Evolutionary conservation across 2,888 invertebrate genomes (phyloP), one percentile per base, ranked within the genome.

Genomic region (Glaucopsyche alexis): DNA sequence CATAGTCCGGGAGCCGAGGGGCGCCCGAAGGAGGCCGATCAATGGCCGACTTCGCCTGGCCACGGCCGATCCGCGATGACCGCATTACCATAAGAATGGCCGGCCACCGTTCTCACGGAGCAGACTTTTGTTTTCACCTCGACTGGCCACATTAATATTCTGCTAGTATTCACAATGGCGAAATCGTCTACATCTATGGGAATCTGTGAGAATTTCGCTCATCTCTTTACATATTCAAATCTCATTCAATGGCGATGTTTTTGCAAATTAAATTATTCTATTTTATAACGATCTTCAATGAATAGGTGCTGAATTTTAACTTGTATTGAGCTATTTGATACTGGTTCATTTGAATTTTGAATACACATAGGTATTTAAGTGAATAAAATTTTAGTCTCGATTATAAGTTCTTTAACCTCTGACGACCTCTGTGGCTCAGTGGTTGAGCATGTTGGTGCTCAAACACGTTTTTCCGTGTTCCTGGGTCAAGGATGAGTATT

Each of bases 41-140:
- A 82, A 85, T 83, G 82, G 79, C 74, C 78, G 80, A 81, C 80
- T 84, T 82, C 79, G 79, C 81, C 81, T 82, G 78, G 83, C 82
- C 81, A 78, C 84, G 82, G 81, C 82, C 86, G 82, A 89, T 88
- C 88, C 78, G 88, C 88, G 85, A 88, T 83, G 84, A 85, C 80
- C 82, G 76, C 75, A 91, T 91, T 91, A 84, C 79, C 91, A 91
- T 91, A 88, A 88, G 86, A 90, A 88, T 88, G 78, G 76, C 75
- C 79, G 78, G 80, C 82, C 87, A 81, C 81, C 81, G 76, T 90
- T 91, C 90, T 84, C 91, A 90, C 89, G 89, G 83, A 80, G 75
- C 76, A 76, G 76, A 79, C 77, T 76, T 81, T 83, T 84, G 83
- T 85, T 85, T 86, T 78, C 76, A 75, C 76, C 77, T 77, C 76